A percentile compares a stretch with the other conserved stretches of the same genome.
phyloP scores from a whole-genome alignment of 2,888 invertebrate genomes.

The Drosophila kuntzei region DNA sequence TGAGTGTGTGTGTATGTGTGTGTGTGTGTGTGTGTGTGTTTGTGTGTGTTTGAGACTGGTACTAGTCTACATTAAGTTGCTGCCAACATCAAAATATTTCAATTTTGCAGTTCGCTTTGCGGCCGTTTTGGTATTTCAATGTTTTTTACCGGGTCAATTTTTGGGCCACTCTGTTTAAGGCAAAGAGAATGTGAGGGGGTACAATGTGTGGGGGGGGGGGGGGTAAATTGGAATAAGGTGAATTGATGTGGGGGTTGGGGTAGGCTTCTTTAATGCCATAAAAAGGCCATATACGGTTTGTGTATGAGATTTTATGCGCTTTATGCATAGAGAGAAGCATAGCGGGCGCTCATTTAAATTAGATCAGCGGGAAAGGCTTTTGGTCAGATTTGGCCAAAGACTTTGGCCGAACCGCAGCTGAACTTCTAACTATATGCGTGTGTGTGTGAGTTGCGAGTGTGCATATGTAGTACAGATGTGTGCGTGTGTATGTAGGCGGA shows the following conservation, averaged over 20 bases:
- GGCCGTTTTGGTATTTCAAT: slow-evolving; percentile 70
- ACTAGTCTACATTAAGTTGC: slow-evolving; percentile 59
- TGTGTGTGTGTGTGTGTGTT: slow-evolving; percentile 15
- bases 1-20: slow-evolving; percentile 14
- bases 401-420: slow-evolving; percentile 27
- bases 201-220: too few species aligned
- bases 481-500: slow-evolving; percentile 3
- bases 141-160: slow-evolving; percentile 46
- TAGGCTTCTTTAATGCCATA: slow-evolving; percentile 56
- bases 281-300: slow-evolving; percentile 65
- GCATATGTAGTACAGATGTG: slow-evolving; percentile 2
- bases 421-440: slow-evolving; percentile 22
- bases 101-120: slow-evolving; percentile 77
- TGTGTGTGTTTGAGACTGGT: slow-evolving; percentile 37
- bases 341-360: slow-evolving; percentile 67
- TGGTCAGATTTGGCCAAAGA: slow-evolving; percentile 28
- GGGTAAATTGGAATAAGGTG: background rate
- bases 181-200: background rate
- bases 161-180: slow-evolving; percentile 11
- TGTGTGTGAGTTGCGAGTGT: slow-evolving; percentile 21
- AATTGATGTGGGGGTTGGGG: background rate
- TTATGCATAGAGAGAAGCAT: slow-evolving; percentile 35
- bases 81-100: slow-evolving; percentile 76
- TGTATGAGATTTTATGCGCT: slow-evolving; percentile 70
- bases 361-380: slow-evolving; percentile 55